Conservation (phyloP, 2,113 vertebrate genomes). For the Barbus barbus region DNA sequence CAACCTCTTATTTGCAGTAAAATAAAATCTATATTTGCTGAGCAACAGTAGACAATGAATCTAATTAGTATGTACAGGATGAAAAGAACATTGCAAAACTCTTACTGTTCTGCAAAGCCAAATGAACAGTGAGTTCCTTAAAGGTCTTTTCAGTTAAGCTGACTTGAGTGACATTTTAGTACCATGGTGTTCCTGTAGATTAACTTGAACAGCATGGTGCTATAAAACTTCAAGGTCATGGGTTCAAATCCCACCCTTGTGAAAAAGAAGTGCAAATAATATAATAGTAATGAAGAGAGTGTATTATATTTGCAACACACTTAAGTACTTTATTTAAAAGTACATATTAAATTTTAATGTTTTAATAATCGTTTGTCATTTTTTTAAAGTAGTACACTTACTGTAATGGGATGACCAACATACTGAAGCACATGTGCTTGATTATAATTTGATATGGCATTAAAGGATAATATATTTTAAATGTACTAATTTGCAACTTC, state of each 20-base stretch:
- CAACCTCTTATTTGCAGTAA: not conserved
- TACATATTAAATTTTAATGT: no score
- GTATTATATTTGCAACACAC: no score
- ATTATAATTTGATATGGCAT: no score
- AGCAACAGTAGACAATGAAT: constrained; percentile 19
- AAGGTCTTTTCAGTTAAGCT: not conserved
- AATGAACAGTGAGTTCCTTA: not conserved
- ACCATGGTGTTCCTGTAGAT: constrained; percentile 18
- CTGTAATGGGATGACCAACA: no score
- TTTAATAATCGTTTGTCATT: no score
- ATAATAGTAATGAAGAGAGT: no score
- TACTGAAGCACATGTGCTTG: no score
- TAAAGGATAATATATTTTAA: no score
- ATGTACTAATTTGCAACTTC: no score
- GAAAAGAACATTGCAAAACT: constrained; percentile 3
- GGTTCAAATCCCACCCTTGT: constrained; percentile 39
- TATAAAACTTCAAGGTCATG: not conserved
- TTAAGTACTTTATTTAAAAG: no score
- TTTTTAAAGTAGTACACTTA: no score
- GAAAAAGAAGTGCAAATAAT: not conserved
- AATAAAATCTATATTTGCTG: not conserved
- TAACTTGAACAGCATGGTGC: not conserved
- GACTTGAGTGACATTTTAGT: not conserved
- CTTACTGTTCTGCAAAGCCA: constrained; percentile 6
- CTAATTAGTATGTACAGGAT: constrained; percentile 21